A percentile compares a stretch with the other conserved stretches of the same genome.
Conservation (phyloP, 2,888 invertebrate species). For the Linnaemya tessellans region DNA sequence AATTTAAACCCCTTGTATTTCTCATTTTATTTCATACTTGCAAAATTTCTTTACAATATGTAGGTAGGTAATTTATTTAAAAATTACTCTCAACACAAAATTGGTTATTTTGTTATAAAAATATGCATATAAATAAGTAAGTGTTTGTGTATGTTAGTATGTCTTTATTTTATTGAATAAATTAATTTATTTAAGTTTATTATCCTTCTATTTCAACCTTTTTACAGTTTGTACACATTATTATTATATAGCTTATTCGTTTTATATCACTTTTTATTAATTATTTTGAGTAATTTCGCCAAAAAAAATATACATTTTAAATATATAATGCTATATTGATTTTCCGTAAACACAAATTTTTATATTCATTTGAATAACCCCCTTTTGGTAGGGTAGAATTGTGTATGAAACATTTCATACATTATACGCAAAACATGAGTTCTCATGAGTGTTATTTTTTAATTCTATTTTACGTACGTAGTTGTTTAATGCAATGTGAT, state of each 20-base stretch:
- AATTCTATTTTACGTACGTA: slow-evolving; percentile 4
- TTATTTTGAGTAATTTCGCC: slow-evolving; percentile 17
- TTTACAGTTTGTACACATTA: slow-evolving; percentile 29
- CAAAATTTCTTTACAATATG: slow-evolving; percentile 10
- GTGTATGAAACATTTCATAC: slow-evolving; percentile 51
- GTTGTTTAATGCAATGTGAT: slow-evolving; percentile 66
- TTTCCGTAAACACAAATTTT: slow-evolving; percentile 61
- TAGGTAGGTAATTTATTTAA: not conserved
- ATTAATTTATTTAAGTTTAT: slow-evolving; percentile 10
- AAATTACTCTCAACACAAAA: slow-evolving; percentile 10
- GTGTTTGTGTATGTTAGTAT: not conserved
- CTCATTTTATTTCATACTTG: not conserved
- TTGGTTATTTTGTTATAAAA: slow-evolving; percentile 2
- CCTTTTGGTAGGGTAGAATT: slow-evolving; percentile 58
- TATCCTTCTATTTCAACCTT: slow-evolving; percentile 20
- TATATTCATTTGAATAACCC: slow-evolving; percentile 43
- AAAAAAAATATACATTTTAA: slow-evolving; percentile 40
- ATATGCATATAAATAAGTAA: not conserved
- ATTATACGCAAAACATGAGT: slow-evolving; percentile 51
- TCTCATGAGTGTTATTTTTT: slow-evolving; percentile 31
- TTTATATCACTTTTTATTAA: not conserved
- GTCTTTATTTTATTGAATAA: slow-evolving; percentile 1
- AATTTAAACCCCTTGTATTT: not conserved
- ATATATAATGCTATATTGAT: slow-evolving; percentile 66
- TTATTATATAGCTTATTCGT: not conserved